These are phyloP conservation scores for Drosophila crucigera DNA, from an alignment of 2,888 invertebrate species.

Conservation along the genomic window DNA sequence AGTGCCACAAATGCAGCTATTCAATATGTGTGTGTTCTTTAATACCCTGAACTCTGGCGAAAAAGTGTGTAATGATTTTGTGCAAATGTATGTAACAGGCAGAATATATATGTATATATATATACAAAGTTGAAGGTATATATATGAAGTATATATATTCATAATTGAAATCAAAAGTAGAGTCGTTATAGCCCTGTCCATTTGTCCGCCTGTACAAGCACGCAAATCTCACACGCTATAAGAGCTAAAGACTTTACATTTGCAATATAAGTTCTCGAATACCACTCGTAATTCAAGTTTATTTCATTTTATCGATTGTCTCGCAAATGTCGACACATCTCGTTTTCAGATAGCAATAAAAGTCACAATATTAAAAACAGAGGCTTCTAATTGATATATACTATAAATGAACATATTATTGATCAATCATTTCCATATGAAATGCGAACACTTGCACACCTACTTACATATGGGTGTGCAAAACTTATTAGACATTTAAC, in stretches of 20 bases:
- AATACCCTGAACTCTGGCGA: not conserved
- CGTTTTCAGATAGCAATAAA: not conserved
- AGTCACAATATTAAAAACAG: not conserved
- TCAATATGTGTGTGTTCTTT: not conserved
- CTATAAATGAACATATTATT: not conserved
- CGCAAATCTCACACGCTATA: not conserved
- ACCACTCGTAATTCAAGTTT: no score
- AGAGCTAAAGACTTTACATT: not conserved
- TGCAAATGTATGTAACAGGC: not conserved
- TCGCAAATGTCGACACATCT: not conserved
- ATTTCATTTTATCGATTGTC: not conserved
- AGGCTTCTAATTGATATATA: not conserved
- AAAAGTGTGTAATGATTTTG: not conserved
- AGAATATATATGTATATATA: not conserved
- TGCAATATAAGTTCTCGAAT: no score
- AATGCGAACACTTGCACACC: not conserved
- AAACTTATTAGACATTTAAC: not conserved
- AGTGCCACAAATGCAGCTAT: conserved; percentile 66
- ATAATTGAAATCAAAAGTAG: no score
- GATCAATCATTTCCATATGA: not conserved
- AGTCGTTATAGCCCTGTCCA: not conserved
- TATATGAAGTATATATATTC: not conserved
- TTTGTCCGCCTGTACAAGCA: no score
- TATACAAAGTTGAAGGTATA: not conserved
- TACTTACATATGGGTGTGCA: not conserved